Conservation (phyloP, 1,140 invertebrate species). For the Trichonephila clavata region DNA sequence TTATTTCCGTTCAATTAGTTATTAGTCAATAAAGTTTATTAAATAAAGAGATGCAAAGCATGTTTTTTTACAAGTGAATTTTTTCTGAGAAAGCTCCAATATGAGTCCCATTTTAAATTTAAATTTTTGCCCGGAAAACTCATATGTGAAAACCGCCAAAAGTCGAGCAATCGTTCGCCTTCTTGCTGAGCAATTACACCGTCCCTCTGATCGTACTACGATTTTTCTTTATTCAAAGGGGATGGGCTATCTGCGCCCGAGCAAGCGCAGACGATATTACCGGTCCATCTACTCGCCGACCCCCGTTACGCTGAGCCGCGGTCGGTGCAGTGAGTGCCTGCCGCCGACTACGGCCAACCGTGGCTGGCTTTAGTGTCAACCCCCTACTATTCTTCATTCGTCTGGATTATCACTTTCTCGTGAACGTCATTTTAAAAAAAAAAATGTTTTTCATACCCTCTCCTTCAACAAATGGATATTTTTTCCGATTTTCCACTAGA, state of each 20-base stretch:
- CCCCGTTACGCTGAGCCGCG: conserved; percentile 36
- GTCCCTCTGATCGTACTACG: conserved; percentile 28
- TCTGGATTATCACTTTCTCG: not conserved
- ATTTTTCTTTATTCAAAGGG: conserved; percentile 47
- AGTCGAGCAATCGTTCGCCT: not conserved
- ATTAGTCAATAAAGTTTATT: too few species aligned
- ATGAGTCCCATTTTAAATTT: too few species aligned
- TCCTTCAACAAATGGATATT: not conserved
- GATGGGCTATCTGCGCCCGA: conserved; percentile 52
- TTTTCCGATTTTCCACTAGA: not conserved
- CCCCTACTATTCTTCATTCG: conserved; percentile 6
- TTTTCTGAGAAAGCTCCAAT: too few species aligned
- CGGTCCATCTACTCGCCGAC: conserved; percentile 27
- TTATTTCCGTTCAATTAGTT: too few species aligned
- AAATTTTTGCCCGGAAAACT: not conserved
- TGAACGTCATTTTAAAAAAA: not conserved
- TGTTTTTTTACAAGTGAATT: too few species aligned
- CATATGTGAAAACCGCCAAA: not conserved
- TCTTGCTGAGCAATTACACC: conserved; percentile 17
- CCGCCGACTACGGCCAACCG: conserved; percentile 46
- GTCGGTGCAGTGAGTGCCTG: conserved; percentile 36
- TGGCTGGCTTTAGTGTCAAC: not conserved
- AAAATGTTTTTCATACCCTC: not conserved
- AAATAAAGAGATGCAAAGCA: too few species aligned
- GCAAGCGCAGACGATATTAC: conserved; percentile 43